Conservation (phyloP, 2,888 invertebrate genomes). For the Archaeoteleia sp. region DNA sequence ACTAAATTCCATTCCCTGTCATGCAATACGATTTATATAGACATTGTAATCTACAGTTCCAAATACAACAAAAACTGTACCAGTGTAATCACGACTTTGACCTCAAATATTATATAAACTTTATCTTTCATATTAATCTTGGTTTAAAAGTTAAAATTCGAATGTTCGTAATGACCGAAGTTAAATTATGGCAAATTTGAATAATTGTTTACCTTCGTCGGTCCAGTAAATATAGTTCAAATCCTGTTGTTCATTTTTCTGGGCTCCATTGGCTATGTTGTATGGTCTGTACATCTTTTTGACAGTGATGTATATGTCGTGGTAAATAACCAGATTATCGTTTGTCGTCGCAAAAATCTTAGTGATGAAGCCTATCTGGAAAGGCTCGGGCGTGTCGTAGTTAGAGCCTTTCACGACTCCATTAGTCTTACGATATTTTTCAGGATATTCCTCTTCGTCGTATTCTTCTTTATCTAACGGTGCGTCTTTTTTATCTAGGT, state of each 20-base stretch:
- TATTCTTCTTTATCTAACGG: conserved; percentile 64
- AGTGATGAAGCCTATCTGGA: conserved; percentile 83
- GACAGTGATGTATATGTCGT: conserved; percentile 81
- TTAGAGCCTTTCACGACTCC: conserved; percentile 84
- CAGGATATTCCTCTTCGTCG: conserved; percentile 86
- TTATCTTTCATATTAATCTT: too few relatives aligned
- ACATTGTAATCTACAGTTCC: too few relatives aligned
- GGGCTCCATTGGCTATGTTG: conserved; percentile 80
- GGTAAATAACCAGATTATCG: conserved; percentile 76
- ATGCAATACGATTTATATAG: too few relatives aligned
- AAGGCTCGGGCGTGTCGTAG: conserved; percentile 84
- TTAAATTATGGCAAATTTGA: too few relatives aligned
- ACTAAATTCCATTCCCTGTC: too few relatives aligned
- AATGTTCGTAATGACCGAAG: too few relatives aligned
- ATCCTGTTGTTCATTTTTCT: conserved; percentile 79
- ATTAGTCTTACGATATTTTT: conserved; percentile 86
- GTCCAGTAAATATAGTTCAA: conserved; percentile 87
- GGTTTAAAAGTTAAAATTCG: too few relatives aligned
- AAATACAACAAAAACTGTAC: too few relatives aligned
- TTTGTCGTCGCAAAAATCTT: conserved; percentile 79
- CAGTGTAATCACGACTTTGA: too few relatives aligned
- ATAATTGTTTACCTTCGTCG: conserved; percentile 83
- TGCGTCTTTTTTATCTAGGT: conserved; percentile 6
- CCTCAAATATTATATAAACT: too few relatives aligned
- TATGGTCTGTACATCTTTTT: conserved; percentile 85